Base-by-base conservation (phyloP, 2,113 vertebrate species). In the Tetrao urogallus region DNA sequence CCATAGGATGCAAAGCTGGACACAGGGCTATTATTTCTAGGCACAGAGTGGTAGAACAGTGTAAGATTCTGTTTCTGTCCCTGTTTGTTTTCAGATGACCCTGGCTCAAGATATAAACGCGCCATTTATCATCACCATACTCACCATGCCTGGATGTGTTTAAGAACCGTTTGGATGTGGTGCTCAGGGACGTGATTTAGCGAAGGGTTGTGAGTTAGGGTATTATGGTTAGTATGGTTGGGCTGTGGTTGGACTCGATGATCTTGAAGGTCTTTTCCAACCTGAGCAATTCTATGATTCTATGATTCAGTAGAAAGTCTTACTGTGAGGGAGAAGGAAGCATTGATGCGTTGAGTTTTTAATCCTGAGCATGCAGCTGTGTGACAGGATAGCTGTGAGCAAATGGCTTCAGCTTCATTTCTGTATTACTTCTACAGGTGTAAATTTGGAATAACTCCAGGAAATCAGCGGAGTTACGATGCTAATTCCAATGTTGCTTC, bases 1-100 rank as follows among this genome's bases (percentile, higher is more conserved):
- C 95, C 81, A 70, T 52, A 64, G 69, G 56, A 92, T 50, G 5
- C 54, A 87, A 86, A 82, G 71, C 86, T 60, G 56, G 78, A 79
- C 45, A 73, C 54, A 7, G 2, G 71, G 89, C 82, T 95, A 73
- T 67, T 77, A 64, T 82, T 94, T 91, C 63, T 57, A 34, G 42
- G 93, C 45, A 86, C 8, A 43, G 66, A 73, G 34, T 32, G 47
- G 83, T 42, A 95, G 50, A 47, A 50, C 43, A 86, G 50, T 63
- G 58, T 15, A 81, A 72, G 65, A 89, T 92, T 86, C 63, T 27
- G 16, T 7, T 61, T 28, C 8, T 81, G 61, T 24, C 80, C 17
- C 5, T 58, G 13, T 52, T 38, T 2, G 0, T 2, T 36, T 54
- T 78, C 57, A 1, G 69, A 48, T 84, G 61, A 45, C 65, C 58